Percentiles rank a stretch among this genome's conserved stretches.
phyloP scores from a whole-genome alignment of 2,888 invertebrate genomes.

The Onchidella celtica region DNA sequence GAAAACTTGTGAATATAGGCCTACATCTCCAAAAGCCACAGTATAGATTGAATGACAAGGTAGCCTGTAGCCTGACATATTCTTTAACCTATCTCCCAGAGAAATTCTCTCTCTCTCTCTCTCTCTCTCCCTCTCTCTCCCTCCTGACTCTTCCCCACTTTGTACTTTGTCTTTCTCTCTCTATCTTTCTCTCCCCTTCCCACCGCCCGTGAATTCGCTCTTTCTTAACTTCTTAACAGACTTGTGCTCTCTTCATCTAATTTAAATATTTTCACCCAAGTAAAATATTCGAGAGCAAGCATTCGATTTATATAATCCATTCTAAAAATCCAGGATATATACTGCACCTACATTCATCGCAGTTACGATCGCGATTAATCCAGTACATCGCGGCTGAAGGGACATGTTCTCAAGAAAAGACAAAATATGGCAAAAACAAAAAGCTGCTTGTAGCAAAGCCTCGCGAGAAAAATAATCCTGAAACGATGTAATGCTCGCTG shows the following conservation, averaged over 20 bases:
- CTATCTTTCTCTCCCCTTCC: conserved; percentile 30
- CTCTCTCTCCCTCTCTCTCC: conserved; percentile 11
- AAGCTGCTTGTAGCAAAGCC: too few relatives aligned
- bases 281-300: background rate
- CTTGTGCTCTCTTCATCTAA: background rate
- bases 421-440: too few relatives aligned
- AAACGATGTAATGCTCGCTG: too few relatives aligned
- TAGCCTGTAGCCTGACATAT: too few relatives aligned
- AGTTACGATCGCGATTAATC: too few relatives aligned
- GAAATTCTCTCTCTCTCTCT: conserved; percentile 25
- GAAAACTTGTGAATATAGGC: too few relatives aligned
- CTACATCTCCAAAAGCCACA: too few relatives aligned
- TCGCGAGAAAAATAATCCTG: too few relatives aligned
- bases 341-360: background rate
- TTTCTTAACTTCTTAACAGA: background rate
- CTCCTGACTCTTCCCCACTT: conserved; percentile 7
- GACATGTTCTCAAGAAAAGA: too few relatives aligned
- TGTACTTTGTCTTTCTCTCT: conserved; percentile 32
- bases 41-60: too few relatives aligned
- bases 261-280: background rate
- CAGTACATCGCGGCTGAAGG: too few relatives aligned
- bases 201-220: background rate
- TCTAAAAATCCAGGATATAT: background rate
- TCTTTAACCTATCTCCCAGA: too few relatives aligned
- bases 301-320: background rate